Percentiles rank a stretch among this genome's conserved stretches.
Conservation (phyloP, 1,140 invertebrate genomes). For the Macrosteles quadrilineatus region DNA sequence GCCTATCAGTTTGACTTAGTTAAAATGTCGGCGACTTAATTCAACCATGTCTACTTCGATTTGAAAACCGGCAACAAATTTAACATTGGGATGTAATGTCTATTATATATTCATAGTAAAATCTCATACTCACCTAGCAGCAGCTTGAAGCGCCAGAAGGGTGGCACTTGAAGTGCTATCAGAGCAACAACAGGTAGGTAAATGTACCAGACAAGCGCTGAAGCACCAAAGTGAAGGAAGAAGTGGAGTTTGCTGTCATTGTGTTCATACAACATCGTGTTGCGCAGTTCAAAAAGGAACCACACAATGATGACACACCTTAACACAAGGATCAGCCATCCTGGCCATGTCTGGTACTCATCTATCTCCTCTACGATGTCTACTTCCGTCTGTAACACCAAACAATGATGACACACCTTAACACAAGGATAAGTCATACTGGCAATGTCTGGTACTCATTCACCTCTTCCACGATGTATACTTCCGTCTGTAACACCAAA, state of each 20-base stretch:
- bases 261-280: slow-evolving; percentile 90
- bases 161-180: slow-evolving; percentile 89
- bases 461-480: slow-evolving; percentile 94
- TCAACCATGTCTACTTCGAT: too few relatives aligned
- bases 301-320: slow-evolving; percentile 90
- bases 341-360: slow-evolving; percentile 96
- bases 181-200: slow-evolving; percentile 93
- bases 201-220: slow-evolving; percentile 97
- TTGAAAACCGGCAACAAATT: too few relatives aligned
- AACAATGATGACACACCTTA: slow-evolving; percentile 87
- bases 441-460: slow-evolving; percentile 98
- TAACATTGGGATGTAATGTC: too few relatives aligned
- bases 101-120: too few relatives aligned
- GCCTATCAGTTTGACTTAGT: too few relatives aligned
- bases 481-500: slow-evolving; percentile 93
- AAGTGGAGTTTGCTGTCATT: slow-evolving; percentile 90
- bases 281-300: slow-evolving; percentile 91
- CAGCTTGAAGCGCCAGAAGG: slow-evolving; percentile 94
- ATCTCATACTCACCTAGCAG: slow-evolving; percentile 76
- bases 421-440: slow-evolving; percentile 87
- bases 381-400: slow-evolving; percentile 93
- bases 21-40: too few relatives aligned
- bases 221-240: slow-evolving; percentile 94
- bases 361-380: slow-evolving; percentile 96
- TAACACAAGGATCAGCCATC: slow-evolving; percentile 87